Evolutionary conservation across 2,113 vertebrate genomes (phyloP), one percentile per base, ranked within the genome.

Genomic region (Dipodomys stephensi): DNA sequence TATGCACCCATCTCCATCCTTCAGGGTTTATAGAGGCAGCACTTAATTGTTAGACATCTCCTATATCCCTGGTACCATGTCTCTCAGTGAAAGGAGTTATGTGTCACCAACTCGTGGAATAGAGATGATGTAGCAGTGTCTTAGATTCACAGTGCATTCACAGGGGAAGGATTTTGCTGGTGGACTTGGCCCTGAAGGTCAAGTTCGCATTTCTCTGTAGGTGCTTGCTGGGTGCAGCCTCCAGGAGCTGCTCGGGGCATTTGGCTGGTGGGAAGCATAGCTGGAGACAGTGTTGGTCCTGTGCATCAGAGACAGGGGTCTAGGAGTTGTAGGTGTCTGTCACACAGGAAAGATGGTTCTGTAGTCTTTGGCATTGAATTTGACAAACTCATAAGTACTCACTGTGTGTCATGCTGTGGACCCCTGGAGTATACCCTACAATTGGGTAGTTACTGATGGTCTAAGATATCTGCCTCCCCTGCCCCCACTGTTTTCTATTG

Each of bases 341-440:
- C 9, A 27, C 15, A 27, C 19, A 7, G 39, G 27, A 25, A 2
- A 3, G 13, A 1, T 7, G n/a, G 44, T 11, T 35, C 77, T 83
- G 6, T 6, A 1, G 53, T 89, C 15, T 16, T 46, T 39, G 25
- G 1, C 11, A 18, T 28, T 32, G 12, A 39, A 2, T 64, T 7
- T 0, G 71, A 27, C 49, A 28, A 3, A 12, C 22, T 74, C 39
- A 1, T 1, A n/a, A 0, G 0, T 28, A 4, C 0, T 68, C 19
- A 7, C 71, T 19, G 6, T 11, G 46, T 62, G 32, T 27, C 15
- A 0, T 27, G 76, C 15, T 81, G 53, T 16, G 35, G 64, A 9
- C 27, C 13, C 7, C 1, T 1, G 4, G 4, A 2, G 28, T 10
- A 0, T 39, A 19, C 19, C 68, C 10, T 62, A 4, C 0, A 12